phyloP scores from a whole-genome alignment of 2,113 vertebrate species.

The Poeciliopsis retropinna region DNA sequence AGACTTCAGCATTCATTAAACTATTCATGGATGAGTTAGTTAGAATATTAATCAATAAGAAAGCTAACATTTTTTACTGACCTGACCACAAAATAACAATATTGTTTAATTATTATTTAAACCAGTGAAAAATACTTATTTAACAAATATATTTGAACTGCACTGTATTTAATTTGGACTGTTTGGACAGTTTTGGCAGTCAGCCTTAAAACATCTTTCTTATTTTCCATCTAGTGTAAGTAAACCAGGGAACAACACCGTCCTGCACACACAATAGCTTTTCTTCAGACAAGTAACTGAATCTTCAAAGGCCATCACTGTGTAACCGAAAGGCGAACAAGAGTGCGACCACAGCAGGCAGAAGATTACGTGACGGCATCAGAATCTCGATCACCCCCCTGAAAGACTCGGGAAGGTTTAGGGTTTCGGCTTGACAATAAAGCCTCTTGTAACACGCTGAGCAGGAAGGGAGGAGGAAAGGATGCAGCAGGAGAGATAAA shows the following conservation, averaged over 20 bases:
- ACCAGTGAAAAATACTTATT: not conserved
- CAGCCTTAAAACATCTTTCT: not conserved
- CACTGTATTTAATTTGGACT: not conserved
- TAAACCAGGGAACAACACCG: slow-evolving; percentile 7
- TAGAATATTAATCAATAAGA: not conserved
- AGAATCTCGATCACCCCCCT: slow-evolving; percentile 39
- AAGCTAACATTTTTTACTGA: too few relatives aligned
- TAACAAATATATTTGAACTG: not conserved
- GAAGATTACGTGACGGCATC: slow-evolving; percentile 39
- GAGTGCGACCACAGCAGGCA: slow-evolving; percentile 36
- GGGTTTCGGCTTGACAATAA: slow-evolving; percentile 49
- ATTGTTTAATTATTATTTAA: not conserved
- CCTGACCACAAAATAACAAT: too few relatives aligned
- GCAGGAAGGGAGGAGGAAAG: slow-evolving; percentile 5
- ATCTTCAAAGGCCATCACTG: slow-evolving; percentile 40
- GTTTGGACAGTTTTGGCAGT: not conserved
- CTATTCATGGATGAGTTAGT: not conserved
- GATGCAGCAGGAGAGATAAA: slow-evolving; percentile 14
- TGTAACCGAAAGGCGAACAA: slow-evolving; percentile 31
- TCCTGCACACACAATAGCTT: slow-evolving; percentile 23
- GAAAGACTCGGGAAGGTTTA: slow-evolving; percentile 45
- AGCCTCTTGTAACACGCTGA: slow-evolving; percentile 32
- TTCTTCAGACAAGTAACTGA: slow-evolving; percentile 37
- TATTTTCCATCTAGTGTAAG: not conserved
- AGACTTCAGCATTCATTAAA: not conserved